Conservation (phyloP, 1,140 invertebrate genomes). For the Hyles vespertilio region DNA sequence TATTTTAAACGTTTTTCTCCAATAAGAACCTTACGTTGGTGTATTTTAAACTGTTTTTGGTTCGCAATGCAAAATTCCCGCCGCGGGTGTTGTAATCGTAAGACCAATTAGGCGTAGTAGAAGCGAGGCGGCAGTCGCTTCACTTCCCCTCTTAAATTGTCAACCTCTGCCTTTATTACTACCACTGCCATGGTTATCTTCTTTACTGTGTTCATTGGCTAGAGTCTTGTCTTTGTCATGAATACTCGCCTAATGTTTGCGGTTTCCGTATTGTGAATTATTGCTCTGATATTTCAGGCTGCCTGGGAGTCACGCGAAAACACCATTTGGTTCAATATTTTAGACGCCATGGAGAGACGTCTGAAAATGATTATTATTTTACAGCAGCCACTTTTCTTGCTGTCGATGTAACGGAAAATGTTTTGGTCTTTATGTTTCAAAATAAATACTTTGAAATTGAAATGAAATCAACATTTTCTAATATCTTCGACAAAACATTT, state of each 20-base stretch:
- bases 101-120: conserved; percentile 29
- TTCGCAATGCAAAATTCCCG: conserved; percentile 14
- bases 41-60: conserved; percentile 25
- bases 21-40: conserved; percentile 21
- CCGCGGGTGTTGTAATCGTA: conserved; percentile 25
- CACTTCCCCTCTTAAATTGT: conserved; percentile 21
- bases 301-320: conserved; percentile 9
- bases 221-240: conserved; percentile 1
- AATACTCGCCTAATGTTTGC: neutral
- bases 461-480: too few species aligned
- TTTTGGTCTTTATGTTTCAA: too few species aligned
- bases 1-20: conserved; percentile 17
- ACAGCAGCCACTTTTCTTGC: too few species aligned
- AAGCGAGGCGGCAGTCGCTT: conserved; percentile 21
- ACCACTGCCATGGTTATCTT: conserved; percentile 20
- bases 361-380: too few species aligned
- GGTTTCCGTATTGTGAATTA: too few species aligned
- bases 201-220: conserved; percentile 10
- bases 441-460: too few species aligned
- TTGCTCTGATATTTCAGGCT: too few species aligned
- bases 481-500: too few species aligned
- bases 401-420: too few species aligned
- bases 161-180: conserved; percentile 27
- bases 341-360: too few species aligned
- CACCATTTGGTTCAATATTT: conserved; percentile 11